Evolutionary conservation across 2,797 vertebrate species (phyloP), one percentile per base, ranked within the genome.

Genomic region (Rhyacichthys aspro): DNA sequence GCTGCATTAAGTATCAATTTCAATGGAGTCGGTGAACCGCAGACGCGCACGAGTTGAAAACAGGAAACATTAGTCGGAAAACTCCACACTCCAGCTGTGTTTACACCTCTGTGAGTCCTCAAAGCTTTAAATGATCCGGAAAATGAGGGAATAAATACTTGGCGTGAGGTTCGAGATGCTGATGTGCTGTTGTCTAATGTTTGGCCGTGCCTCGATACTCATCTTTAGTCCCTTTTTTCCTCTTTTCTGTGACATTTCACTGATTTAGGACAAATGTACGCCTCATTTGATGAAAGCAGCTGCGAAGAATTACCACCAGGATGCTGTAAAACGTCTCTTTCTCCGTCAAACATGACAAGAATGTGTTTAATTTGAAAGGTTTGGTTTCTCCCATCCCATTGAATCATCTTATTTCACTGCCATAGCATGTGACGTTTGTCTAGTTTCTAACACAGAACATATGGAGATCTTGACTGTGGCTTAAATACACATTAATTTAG

Each of bases 271-370:
- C n/a, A 60, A 57, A 70, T 60, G 41, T 17, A 76, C 36, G 59
- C 16, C 19, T 34, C 16, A 48, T 32, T 11, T 55, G 66, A 36
- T 52, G 34, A 52, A 16, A 5, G 58, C 82, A 83, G 73, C 75
- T 78, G 70, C 15, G 46, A 64, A 7, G 63, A 70, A 67, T 83
- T 67, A 84, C 59, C 17, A 32, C 62, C 2, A 42, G 79, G 74
- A 85, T 82, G 80, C 66, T 59, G 81, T 78, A 76, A 77, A 43
- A 28, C 12, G 49, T 42, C 23, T 39, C 45, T 45, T 67, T 62
- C 23, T 42, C 14, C 41, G 33, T 17, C 48, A 81, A 72, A 72
- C 18, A 58, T 59, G 63, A 61, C 71, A 50, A 55, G 56, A 81
- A 78, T 68, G 67, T 34, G 42, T 77, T 53, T 75, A 33, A 56